Conservation (phyloP, 1,140 invertebrate genomes). For the Drosophila pseudoobscura region DNA sequence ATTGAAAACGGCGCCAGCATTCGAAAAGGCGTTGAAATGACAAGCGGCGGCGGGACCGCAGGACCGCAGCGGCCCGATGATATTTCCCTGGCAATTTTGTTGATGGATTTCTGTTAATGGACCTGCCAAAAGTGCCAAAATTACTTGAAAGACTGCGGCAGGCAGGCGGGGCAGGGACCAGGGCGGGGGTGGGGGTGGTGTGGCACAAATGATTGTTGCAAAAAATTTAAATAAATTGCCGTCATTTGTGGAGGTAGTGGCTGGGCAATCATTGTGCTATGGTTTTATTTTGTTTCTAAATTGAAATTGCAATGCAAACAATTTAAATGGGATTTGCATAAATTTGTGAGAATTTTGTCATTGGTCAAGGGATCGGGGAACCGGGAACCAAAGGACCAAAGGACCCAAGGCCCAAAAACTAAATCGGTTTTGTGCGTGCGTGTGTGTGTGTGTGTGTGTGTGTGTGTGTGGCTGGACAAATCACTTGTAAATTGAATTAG, state of each 20-base stretch:
- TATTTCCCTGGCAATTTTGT: slow-evolving; percentile 63
- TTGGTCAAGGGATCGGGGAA: slow-evolving; percentile 54
- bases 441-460: slow-evolving; percentile 78
- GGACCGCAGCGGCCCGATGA: too few relatives aligned
- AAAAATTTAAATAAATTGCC: slow-evolving; percentile 76
- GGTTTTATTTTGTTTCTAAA: slow-evolving; percentile 80
- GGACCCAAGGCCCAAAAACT: slow-evolving; percentile 45
- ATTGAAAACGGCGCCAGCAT: slow-evolving; percentile 76
- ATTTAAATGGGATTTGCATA: slow-evolving; percentile 82
- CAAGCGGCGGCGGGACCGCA: slow-evolving; percentile 48
- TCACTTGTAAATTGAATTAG: slow-evolving; percentile 82
- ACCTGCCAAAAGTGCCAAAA: slow-evolving; percentile 57
- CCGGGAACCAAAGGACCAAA: background rate
- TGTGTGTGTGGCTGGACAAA: slow-evolving; percentile 72
- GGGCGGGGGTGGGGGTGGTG: background rate
- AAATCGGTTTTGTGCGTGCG: slow-evolving; percentile 77
- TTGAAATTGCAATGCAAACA: slow-evolving; percentile 82
- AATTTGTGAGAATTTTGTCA: slow-evolving; percentile 56
- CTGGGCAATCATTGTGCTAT: slow-evolving; percentile 32
- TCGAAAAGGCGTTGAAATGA: slow-evolving; percentile 73
- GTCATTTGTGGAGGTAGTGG: slow-evolving; percentile 59
- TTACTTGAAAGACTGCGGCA: slow-evolving; percentile 18
- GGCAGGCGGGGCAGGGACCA: too few relatives aligned
- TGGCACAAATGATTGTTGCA: slow-evolving; percentile 40
- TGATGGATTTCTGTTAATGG: slow-evolving; percentile 78